phyloP scores from a whole-genome alignment of 2,888 invertebrate genomes.

The Cordilura impudica region DNA sequence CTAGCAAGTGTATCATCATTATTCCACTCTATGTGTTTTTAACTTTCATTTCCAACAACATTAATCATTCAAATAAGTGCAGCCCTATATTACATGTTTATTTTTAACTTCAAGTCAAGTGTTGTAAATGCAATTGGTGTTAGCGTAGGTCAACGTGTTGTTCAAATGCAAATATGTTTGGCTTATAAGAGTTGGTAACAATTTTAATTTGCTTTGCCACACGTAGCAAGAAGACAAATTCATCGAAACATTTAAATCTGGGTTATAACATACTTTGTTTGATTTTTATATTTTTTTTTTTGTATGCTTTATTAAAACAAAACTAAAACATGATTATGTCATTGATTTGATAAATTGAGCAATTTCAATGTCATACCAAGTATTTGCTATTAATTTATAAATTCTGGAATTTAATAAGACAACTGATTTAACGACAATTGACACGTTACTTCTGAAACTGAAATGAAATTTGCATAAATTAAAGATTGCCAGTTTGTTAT shows the following conservation, averaged over 20 bases:
- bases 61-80: no score
- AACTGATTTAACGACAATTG: not conserved
- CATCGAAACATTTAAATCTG: slow-evolving; percentile 20
- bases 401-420: not conserved
- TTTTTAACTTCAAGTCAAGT: slow-evolving; percentile 43
- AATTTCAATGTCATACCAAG: slow-evolving; percentile 52
- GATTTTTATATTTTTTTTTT: not conserved
- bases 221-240: not conserved
- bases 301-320: slow-evolving; percentile 6
- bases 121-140: slow-evolving; percentile 48
- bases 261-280: slow-evolving; percentile 49
- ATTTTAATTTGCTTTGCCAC: not conserved
- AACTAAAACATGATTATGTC: slow-evolving; percentile 15
- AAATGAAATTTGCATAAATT: no score
- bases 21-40: no score
- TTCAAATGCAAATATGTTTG: slow-evolving; percentile 44
- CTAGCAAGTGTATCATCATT: no score
- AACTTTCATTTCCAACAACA: no score
- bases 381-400: not conserved
- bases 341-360: slow-evolving; percentile 34
- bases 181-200: slow-evolving; percentile 41
- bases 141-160: slow-evolving; percentile 57
- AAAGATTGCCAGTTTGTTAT: no score
- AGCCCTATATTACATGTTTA: no score
- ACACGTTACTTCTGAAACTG: no score